A percentile compares a stretch with the other conserved stretches of the same genome.
Evolutionary conservation across 2,113 vertebrate genomes (phyloP).

Genomic region (Gobius niger): DNA sequence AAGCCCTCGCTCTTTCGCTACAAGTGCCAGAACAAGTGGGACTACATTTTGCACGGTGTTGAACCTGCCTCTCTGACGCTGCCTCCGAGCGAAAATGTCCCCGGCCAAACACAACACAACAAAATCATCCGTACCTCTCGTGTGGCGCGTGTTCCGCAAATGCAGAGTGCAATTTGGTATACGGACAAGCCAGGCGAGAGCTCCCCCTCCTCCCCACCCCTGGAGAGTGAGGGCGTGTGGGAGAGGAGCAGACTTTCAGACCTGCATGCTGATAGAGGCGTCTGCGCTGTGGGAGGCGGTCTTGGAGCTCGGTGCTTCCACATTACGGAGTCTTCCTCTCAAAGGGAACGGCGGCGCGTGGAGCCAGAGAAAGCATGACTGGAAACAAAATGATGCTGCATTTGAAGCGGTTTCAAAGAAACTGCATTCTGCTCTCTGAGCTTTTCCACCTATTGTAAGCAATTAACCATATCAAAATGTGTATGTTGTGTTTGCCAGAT

Average conservation of each 20-base stretch:
- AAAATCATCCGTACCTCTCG: not conserved
- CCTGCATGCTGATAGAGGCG: slow-evolving; percentile 59
- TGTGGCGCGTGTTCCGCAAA: slow-evolving; percentile 17
- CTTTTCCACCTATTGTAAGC: not conserved
- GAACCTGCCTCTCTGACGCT: not conserved
- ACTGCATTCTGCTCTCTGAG: not conserved
- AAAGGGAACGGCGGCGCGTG: slow-evolving; percentile 13
- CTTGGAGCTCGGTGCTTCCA: slow-evolving; percentile 31
- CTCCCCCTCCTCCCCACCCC: not conserved
- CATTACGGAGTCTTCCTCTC: slow-evolving; percentile 45
- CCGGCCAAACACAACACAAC: not conserved
- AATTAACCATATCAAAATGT: not conserved
- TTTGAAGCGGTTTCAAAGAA: not conserved
- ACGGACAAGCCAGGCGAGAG: slow-evolving; percentile 40
- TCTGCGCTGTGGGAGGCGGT: slow-evolving; percentile 55
- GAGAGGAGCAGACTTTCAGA: slow-evolving; percentile 26
- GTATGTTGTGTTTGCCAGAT: not conserved
- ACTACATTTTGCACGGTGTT: not conserved
- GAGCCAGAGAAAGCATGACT: slow-evolving; percentile 18
- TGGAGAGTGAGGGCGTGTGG: slow-evolving; percentile 35
- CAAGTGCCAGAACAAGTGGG: not conserved
- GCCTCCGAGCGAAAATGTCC: not conserved
- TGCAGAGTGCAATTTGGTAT: slow-evolving; percentile 28
- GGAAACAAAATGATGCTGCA: slow-evolving; percentile 2
- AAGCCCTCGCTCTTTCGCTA: not conserved